Evolutionary conservation across 2,113 vertebrate genomes (phyloP), one percentile per base, ranked within the genome.

Genomic region (Gila orcuttii): DNA sequence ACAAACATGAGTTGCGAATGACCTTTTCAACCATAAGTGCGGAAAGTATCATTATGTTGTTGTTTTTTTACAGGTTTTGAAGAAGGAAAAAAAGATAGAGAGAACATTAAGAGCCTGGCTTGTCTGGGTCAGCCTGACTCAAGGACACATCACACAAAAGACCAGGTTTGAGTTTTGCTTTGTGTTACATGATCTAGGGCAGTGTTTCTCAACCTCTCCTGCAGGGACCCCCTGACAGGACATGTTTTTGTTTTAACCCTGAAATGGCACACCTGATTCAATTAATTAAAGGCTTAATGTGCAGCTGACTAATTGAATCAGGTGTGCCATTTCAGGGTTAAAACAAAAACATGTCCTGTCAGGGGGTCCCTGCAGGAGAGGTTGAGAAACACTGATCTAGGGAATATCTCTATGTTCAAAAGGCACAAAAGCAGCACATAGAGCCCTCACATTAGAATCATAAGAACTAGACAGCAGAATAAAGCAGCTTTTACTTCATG

Each of bases 41-140:
- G 1, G 23, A 62, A 33, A 50, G 59, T 80, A 19, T 45, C 36
- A 62, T 60, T 19, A 55, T 60, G 2, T 79, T 79, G 39, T 47
- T 45, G 0, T 39, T 8, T 42, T 42, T 66, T 15, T 31, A 31
- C 19, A 21, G 12, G 59, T 31, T 81, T 64, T 80, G n/a, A 47
- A 28, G 9, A 23, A 42, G 15, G 15, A 10, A 79, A 59, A 76
- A 28, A 8, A 76, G 25, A 25, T 52, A 9, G 25, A 86, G 57
- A 64, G 78, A 87, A 73, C 50, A 85, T 78, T 55, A 52, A 73
- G 28, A 62, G 25, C 75, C 6, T 86, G 39, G 19, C 47, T 47
- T 31, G 76, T 75, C 62, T 25, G 71, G 85, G 88, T 89, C 82
- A 78, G 39, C 28, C 71, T 89, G 85, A 85, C 88, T 85, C 87